Base-by-base conservation (phyloP, 2,888 invertebrate genomes). In the Ryuthela nishihirai region DNA sequence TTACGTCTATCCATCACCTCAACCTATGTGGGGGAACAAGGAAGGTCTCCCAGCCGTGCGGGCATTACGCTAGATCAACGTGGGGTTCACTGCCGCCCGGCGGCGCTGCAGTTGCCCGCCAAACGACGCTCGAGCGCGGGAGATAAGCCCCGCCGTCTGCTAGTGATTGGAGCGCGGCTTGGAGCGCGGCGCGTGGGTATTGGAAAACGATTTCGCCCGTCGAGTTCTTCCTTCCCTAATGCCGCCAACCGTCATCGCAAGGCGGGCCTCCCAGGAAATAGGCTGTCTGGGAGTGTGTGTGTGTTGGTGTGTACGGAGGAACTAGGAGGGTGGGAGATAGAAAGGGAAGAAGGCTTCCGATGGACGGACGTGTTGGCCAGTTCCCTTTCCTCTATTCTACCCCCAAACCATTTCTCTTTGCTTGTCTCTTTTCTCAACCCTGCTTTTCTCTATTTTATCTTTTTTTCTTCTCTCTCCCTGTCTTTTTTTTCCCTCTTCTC, bases 141-240 rank as follows among this genome's bases (percentile, higher is more conserved):
- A 59, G 59, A 59, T 59, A 59, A 59, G 59, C 53, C 56, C 59
- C 59, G 48, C 53, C 59, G 59, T 59, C 59, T 59, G 59, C 53
- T 59, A 52, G 59, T 59, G 59, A 59, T 59, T 59, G 59, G 53
- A 59, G 58, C 9, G 29, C 7, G 29, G 29, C 9, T n/a, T n/a
- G 12, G 29, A 29, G 47, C 50, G 42, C 38, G 42, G 50, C 46
- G 44, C 38, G 26, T 26, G 42, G 45, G 59, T 59, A 59, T 59
- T 59, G 59, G 59, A 59, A 59, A 59, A 59, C 59, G 56, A 58
- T 58, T 58, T 52, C 42, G 36, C 56, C 52, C 50, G 50, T 58
- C 56, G 52, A 52, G 50, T 58, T 58, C 50, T 56, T 56, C 56
- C 49, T 56, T 58, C 50, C 50, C 49, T 58, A 58, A 58, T 58